phyloP scores from a whole-genome alignment of 2,888 invertebrate species.

The Brachypterus glaber region DNA sequence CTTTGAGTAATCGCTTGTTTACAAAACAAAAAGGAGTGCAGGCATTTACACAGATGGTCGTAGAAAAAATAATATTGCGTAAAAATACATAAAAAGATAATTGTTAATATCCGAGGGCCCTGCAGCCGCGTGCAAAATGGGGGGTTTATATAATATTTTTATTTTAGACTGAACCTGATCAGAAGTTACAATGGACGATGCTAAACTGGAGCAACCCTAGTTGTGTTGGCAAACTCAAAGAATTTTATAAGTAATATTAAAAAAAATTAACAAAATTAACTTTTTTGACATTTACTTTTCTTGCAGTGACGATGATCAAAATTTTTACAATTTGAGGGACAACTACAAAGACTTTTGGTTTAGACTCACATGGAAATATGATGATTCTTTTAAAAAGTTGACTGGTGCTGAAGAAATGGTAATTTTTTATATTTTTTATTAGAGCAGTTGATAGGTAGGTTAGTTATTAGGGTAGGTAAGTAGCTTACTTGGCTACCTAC shows the following conservation, averaged over 20 bases:
- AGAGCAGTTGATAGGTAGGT: too few relatives aligned
- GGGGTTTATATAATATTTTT: constrained; percentile 4
- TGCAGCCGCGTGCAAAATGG: too few relatives aligned
- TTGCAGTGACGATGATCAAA: constrained; percentile 29
- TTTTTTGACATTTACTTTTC: constrained; percentile 6
- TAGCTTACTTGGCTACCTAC: too few relatives aligned
- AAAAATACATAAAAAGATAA: too few relatives aligned
- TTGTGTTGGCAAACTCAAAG: constrained; percentile 27
- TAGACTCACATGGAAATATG: constrained; percentile 32
- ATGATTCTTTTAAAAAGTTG: constrained; percentile 27
- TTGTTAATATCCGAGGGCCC: too few relatives aligned
- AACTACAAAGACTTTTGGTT: constrained; percentile 33
- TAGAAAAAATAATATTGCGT: constrained; percentile 6
- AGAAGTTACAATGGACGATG: constrained; percentile 34
- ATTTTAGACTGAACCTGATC: constrained; percentile 29
- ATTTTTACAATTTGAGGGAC: constrained; percentile 27
- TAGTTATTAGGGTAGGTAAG: too few relatives aligned
- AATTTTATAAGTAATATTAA: constrained; percentile 27
- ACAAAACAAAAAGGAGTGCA: too few relatives aligned
- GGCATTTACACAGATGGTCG: too few relatives aligned
- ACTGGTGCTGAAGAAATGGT: constrained; percentile 22
- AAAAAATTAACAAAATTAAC: not conserved
- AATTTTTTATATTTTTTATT: too few relatives aligned
- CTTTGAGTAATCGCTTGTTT: too few relatives aligned
- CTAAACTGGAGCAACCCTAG: constrained; percentile 34